These are phyloP conservation scores for Hirudo medicinalis DNA, from an alignment of 1,140 invertebrate species.

Conservation along the genomic window DNA sequence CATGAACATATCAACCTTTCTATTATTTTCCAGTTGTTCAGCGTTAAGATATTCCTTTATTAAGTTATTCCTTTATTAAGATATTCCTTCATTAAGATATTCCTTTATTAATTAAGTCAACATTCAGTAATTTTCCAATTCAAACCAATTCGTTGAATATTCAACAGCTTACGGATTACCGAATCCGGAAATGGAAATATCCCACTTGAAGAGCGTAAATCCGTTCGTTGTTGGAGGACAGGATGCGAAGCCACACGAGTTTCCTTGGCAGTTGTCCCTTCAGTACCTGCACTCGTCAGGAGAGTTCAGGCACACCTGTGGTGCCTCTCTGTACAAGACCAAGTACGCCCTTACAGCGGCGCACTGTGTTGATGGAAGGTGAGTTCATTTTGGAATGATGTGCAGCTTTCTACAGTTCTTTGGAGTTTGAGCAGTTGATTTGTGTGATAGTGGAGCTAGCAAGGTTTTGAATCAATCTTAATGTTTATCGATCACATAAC, in stretches of 20 bases:
- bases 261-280: conserved; percentile 15
- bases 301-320: conserved; percentile 12
- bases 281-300: not conserved
- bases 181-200: not conserved
- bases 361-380: conserved; percentile 20
- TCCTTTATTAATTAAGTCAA: not conserved
- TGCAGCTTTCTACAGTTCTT: not conserved
- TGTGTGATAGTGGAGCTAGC: too few relatives aligned
- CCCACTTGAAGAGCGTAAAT: not conserved
- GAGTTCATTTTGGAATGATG: not conserved
- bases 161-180: not conserved
- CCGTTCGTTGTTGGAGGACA: conserved; percentile 2
- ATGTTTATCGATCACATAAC: too few relatives aligned
- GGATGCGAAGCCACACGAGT: not conserved
- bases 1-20: too few relatives aligned
- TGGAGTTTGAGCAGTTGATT: too few relatives aligned
- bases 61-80: too few relatives aligned
- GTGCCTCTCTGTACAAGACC: conserved; percentile 1
- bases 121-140: not conserved
- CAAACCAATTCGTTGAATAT: not conserved
- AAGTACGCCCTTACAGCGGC: conserved; percentile 16
- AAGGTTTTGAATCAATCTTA: too few relatives aligned
- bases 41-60: too few relatives aligned
- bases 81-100: not conserved
- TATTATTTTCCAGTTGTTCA: too few relatives aligned